Conservation (phyloP, 2,888 invertebrate species). For the Yponomeuta evonymella region DNA sequence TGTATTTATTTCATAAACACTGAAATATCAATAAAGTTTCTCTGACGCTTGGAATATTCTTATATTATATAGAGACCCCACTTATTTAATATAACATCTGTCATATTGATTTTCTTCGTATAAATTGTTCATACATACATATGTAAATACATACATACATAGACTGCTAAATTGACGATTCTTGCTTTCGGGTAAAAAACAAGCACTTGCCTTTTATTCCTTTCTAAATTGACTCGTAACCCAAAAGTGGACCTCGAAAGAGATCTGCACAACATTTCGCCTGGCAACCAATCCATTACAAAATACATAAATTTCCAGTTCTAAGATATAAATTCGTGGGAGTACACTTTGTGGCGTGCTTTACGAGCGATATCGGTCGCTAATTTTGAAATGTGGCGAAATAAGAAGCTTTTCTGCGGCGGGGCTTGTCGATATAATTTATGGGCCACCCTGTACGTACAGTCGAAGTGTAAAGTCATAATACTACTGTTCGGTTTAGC, state of each 20-base stretch:
- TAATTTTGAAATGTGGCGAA: slow-evolving; percentile 51
- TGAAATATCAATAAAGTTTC: too few species aligned
- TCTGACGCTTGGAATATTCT: too few species aligned
- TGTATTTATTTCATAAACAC: too few species aligned
- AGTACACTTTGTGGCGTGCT: slow-evolving; percentile 23
- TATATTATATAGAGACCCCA: too few species aligned
- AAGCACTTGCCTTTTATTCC: neutral
- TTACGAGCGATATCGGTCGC: slow-evolving; percentile 37
- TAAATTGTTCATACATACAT: too few species aligned
- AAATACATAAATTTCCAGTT: slow-evolving; percentile 12
- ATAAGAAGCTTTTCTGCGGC: slow-evolving; percentile 32
- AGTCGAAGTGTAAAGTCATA: neutral
- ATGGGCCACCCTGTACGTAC: slow-evolving; percentile 13
- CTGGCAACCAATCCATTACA: slow-evolving; percentile 5
- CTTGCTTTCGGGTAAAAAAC: too few species aligned
- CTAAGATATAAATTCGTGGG: slow-evolving; percentile 10
- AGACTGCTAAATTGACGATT: too few species aligned
- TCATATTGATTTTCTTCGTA: too few species aligned
- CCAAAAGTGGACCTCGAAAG: neutral
- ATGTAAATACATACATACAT: too few species aligned
- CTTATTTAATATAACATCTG: too few species aligned
- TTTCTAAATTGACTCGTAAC: neutral
- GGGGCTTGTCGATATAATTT: slow-evolving; percentile 21
- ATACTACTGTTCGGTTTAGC: neutral
- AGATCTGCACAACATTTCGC: neutral